phyloP scores from a whole-genome alignment of 2,888 invertebrate genomes.

The Lymantria monacha region DNA sequence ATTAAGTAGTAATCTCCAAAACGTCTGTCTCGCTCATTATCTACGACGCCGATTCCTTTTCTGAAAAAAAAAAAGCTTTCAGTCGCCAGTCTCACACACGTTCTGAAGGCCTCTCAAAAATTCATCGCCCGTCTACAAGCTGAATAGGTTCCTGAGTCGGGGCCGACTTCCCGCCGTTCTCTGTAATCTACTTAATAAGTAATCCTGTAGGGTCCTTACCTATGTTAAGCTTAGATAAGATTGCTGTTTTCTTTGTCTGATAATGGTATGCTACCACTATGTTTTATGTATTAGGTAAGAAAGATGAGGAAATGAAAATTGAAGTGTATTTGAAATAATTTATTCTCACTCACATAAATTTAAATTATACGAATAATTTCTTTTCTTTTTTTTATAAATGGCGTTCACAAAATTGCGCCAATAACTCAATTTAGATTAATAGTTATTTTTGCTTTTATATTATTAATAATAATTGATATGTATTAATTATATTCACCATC shows the following conservation, averaged over 20 bases:
- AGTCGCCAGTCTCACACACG: slow-evolving; percentile 57
- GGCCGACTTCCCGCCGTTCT: slow-evolving; percentile 45
- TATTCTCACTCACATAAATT: no score
- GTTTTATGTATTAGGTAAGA: slow-evolving; percentile 4
- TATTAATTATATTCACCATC: no score
- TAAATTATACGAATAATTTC: no score
- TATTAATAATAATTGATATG: no score
- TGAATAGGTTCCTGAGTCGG: slow-evolving; percentile 62
- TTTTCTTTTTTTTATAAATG: no score
- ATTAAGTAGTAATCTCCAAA: slow-evolving; percentile 21
- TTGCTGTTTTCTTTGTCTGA: slow-evolving; percentile 30
- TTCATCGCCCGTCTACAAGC: slow-evolving; percentile 77
- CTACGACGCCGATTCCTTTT: slow-evolving; percentile 64
- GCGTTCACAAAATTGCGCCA: no score
- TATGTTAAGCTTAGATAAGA: slow-evolving; percentile 42
- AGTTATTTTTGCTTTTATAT: no score
- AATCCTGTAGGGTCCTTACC: slow-evolving; percentile 51
- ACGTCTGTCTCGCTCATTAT: slow-evolving; percentile 58
- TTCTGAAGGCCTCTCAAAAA: slow-evolving; percentile 77
- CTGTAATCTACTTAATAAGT: slow-evolving; percentile 75
- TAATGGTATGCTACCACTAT: slow-evolving; percentile 7
- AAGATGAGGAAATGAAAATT: background rate
- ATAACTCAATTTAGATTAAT: no score
- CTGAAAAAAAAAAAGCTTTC: slow-evolving; percentile 58
- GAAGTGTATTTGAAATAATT: background rate